Conservation (phyloP, 2,113 vertebrate species). For the Myrmecophaga tridactyla region DNA sequence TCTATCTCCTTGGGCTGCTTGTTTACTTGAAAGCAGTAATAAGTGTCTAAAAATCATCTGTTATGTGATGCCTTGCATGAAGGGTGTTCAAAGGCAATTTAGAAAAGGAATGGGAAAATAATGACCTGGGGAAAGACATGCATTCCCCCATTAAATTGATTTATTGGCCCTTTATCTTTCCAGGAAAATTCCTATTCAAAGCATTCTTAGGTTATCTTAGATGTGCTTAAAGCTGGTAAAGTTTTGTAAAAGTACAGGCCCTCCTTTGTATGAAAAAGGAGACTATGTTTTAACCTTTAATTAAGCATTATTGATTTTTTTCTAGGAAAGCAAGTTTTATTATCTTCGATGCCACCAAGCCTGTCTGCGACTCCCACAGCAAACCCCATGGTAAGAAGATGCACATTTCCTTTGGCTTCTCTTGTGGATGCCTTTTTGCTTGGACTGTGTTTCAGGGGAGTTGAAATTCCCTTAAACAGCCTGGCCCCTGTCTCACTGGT, state of each 20-base stretch:
- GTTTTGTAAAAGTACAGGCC: background rate
- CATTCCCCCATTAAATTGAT: background rate
- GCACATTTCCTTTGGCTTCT: rapidly evolving
- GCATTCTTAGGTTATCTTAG: background rate
- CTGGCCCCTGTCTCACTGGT: background rate
- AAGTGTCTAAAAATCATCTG: background rate
- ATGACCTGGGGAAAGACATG: background rate
- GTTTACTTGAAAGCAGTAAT: background rate
- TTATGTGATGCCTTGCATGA: background rate
- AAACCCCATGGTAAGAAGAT: conserved; percentile 73
- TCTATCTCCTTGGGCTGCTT: background rate
- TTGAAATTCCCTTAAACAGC: rapidly evolving
- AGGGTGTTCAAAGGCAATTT: background rate
- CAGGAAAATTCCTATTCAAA: background rate
- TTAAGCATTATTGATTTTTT: background rate
- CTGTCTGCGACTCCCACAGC: conserved; percentile 49
- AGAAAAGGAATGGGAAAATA: background rate
- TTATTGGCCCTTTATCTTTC: background rate
- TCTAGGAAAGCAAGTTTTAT: conserved; percentile 76
- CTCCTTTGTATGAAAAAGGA: background rate
- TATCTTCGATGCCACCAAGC: conserved; percentile 59
- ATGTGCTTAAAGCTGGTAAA: background rate
- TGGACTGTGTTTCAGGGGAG: rapidly evolving
- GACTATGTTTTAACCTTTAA: rapidly evolving
- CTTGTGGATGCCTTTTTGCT: background rate